Conservation (phyloP, 2,113 vertebrate genomes). For the Marcusenius ussheri region DNA sequence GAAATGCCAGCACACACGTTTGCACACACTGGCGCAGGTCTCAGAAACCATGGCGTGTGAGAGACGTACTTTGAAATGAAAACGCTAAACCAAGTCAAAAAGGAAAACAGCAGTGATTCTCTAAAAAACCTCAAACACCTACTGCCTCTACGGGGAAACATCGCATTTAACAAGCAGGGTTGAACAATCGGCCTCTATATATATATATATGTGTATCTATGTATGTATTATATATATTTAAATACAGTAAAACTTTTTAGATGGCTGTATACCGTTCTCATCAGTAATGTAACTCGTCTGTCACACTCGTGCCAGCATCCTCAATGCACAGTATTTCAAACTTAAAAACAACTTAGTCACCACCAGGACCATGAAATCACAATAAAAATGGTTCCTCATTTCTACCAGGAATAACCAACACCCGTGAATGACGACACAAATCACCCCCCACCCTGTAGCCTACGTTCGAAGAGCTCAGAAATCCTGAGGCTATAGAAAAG, state of each 20-base stretch:
- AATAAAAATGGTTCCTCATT: background rate
- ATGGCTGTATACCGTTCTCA: background rate
- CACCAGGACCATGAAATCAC: background rate
- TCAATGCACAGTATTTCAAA: background rate
- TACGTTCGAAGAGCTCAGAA: background rate
- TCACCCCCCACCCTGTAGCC: background rate
- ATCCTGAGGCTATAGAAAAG: background rate
- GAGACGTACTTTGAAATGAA: background rate
- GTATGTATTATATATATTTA: background rate
- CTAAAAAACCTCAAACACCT: background rate
- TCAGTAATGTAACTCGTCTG: background rate
- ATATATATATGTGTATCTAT: no score
- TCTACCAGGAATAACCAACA: background rate
- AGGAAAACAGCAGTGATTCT: conserved; percentile 5
- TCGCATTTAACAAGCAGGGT: background rate
- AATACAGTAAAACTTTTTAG: background rate
- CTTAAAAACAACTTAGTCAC: background rate
- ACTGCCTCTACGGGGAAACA: background rate
- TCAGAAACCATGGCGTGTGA: background rate
- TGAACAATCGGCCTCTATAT: background rate
- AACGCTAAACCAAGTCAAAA: background rate
- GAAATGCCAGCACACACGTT: background rate
- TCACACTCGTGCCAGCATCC: background rate
- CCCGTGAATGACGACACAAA: background rate
- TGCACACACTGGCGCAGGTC: background rate